Evolutionary conservation across 2,113 vertebrate genomes (phyloP), one percentile per base, ranked within the genome.

Genomic region (Tonatia bakeri): DNA sequence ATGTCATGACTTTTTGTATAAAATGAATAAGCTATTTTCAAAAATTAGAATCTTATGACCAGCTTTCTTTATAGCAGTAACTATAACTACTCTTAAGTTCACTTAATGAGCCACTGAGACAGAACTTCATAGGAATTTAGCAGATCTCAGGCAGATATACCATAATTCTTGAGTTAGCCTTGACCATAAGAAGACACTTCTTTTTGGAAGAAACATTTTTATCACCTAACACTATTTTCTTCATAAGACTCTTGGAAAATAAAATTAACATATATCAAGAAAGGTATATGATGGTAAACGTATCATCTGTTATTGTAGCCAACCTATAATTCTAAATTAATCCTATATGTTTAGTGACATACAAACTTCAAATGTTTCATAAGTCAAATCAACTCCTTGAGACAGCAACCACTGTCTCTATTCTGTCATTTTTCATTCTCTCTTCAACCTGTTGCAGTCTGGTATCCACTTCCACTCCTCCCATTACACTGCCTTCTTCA

Each of bases 401-500:
- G 64, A 72, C 36, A 92, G 54, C 14, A 75, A 87, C 11, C 24
- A 79, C 26, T 54, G 4, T 45, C 56, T 92, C 72, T 80, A 59
- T 2, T 14, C 4, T 19, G 65, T 40, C n/a, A 76, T 56, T 65
- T 94, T 90, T 85, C 43, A 76, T 85, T 85, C 40, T 65, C 54
- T 73, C 36, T 92, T 91, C 47, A 94, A 67, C 4, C 15, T 94
- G 47, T 38, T 50, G 7, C 26, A 9, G 14, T 80, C 45, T 90
- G 24, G 10, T 87, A 93, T 90, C 50, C 14, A 89, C 6, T 89
- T 38, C 36, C 20, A 89, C 9, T 12, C 1, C 38, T 70, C 61
- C 70, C 50, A 70, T n/a, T 70, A 87, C 87, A 95, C 13, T 38
- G 22, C 31, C 92, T 54, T 93, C 47, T 95, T 96, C 67, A 65